Evolutionary conservation across 1,140 invertebrate genomes (phyloP), one percentile per base, ranked within the genome.

Genomic region (Hylaeus volcanicus): DNA sequence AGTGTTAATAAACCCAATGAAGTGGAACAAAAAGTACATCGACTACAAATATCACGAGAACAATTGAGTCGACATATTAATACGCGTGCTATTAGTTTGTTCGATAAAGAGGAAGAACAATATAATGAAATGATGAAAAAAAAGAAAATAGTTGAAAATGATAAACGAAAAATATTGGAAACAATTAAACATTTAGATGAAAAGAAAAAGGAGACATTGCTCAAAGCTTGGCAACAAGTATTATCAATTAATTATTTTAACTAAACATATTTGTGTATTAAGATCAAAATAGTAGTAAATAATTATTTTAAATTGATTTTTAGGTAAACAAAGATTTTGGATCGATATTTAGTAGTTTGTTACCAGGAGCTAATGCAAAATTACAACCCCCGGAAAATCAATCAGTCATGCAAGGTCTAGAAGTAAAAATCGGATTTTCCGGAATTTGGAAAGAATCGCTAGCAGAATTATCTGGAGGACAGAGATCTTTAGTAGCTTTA

Each of bases 381-480:
- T 94, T 99, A 3, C 94, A 95, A 81, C 97, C 98, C 12, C 96
- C 96, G 1, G 95, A 95, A 63, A 94, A 95, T 84, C 94, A 95
- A 72, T 95, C 95, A 9, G 96, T 98, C 4, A 93, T 97, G 0
- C 96, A 98, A 84, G 98, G 98, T 15, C 94, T 99, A 1, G 98
- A 99, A 94, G 96, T 99, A 11, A 97, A 97, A 92, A 97, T 99
- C 37, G 97, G 96, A 1, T 98, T 99, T 93, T 98, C 98, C 86
- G 96, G 96, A 71, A 95, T 98, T 0, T 99, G 98, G 98, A 99
- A 99, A 93, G 99, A 99, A 83, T 98, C 97, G 14, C 94, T 99
- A 45, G 96, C 96, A 74, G 99, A 99, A 94, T 94, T 99, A 68
- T 99, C 98, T 79, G 99, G 99, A 74, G 99, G 99, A 2, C 98